Evolutionary conservation across 2,888 invertebrate genomes (phyloP).

Genomic region (Nephrotoma flavescens): DNA sequence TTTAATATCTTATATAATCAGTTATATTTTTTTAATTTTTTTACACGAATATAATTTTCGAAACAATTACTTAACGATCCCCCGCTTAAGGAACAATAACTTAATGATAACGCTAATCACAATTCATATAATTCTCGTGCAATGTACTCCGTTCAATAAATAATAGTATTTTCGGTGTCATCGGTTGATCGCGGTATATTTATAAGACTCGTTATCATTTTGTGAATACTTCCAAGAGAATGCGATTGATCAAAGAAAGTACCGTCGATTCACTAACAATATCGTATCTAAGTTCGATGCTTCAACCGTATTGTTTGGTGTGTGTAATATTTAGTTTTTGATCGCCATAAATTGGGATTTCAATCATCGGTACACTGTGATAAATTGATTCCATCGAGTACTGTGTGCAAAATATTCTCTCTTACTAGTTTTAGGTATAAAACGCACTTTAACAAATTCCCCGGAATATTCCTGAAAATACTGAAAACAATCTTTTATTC

Average conservation of each 20-base stretch:
- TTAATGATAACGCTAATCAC: too few relatives aligned
- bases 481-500: too few relatives aligned
- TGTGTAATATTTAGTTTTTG: conserved; percentile 35
- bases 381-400: conserved; percentile 32
- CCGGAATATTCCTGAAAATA: too few relatives aligned
- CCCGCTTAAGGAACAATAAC: too few relatives aligned
- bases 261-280: conserved; percentile 23
- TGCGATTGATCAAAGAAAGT: conserved; percentile 14
- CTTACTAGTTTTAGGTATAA: too few relatives aligned
- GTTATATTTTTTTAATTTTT: too few relatives aligned
- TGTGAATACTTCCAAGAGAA: conserved; percentile 10
- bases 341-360: conserved; percentile 37
- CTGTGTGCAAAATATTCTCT: too few relatives aligned
- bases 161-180: conserved; percentile 33
- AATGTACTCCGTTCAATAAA: conserved; percentile 37
- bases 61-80: too few relatives aligned
- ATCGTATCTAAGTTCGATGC: conserved; percentile 23
- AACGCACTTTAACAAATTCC: too few relatives aligned
- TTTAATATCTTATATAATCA: too few relatives aligned
- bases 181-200: conserved; percentile 33
- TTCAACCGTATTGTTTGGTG: conserved; percentile 31
- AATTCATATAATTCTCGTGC: conserved; percentile 33
- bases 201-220: conserved; percentile 26
- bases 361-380: conserved; percentile 35
- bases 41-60: background rate